These are phyloP conservation scores for Gerris lacustris DNA, from an alignment of 2,888 invertebrate genomes.

Conservation along the genomic window DNA sequence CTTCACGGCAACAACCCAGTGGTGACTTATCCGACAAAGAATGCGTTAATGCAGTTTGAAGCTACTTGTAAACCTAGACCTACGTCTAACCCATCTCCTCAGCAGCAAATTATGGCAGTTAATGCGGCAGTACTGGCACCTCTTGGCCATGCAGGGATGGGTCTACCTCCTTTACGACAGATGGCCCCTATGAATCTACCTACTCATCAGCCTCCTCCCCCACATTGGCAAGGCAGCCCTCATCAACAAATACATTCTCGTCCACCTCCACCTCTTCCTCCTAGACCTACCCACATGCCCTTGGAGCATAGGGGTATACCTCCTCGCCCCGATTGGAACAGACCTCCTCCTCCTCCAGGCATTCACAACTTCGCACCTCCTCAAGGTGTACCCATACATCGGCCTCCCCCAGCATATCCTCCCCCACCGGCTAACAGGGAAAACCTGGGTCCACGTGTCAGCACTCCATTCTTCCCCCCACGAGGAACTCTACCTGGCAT, in stretches of 20 bases:
- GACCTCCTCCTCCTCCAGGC: constrained; percentile 30
- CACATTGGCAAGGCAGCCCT: background rate
- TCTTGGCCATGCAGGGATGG: constrained; percentile 36
- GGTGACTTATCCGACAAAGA: constrained; percentile 90
- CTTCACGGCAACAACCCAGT: constrained; percentile 90
- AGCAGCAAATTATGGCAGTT: constrained; percentile 16
- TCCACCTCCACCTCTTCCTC: constrained; percentile 40
- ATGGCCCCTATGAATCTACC: constrained; percentile 6
- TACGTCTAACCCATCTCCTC: constrained; percentile 52
- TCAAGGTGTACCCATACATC: constrained; percentile 4
- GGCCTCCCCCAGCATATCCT: background rate
- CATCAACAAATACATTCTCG: background rate
- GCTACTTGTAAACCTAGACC: constrained; percentile 83
- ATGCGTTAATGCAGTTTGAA: constrained; percentile 71
- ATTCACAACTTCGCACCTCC: constrained; percentile 65
- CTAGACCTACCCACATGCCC: constrained; percentile 41
- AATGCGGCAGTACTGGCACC: constrained; percentile 36
- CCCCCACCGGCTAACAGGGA: background rate
- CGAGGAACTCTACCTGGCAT: background rate
- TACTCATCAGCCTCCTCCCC: background rate
- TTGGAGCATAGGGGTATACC: background rate
- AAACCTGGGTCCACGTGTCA: background rate
- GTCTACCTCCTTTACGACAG: background rate
- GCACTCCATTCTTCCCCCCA: background rate
- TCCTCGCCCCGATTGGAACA: constrained; percentile 30